Conservation (phyloP, 2,113 vertebrate species). For the Cyprinodon tularosa region DNA sequence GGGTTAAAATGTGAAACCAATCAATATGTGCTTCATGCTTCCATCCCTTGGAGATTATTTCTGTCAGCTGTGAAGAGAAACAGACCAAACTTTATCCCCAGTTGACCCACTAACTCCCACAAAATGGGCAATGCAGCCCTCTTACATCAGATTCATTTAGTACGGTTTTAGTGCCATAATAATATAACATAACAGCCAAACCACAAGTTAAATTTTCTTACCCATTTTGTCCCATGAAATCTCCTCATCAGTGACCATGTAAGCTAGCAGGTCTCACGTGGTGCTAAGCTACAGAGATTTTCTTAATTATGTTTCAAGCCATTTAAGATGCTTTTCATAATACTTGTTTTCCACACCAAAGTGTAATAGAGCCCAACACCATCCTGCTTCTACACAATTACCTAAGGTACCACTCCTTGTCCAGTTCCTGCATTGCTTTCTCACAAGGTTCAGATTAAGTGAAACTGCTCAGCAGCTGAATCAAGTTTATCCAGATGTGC, state of each 20-base stretch:
- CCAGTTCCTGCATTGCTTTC: constrained; percentile 16
- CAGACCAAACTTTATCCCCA: constrained; percentile 29
- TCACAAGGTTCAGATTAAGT: constrained; percentile 35
- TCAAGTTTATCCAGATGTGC: constrained; percentile 59
- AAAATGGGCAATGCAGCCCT: not conserved
- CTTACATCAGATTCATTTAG: constrained; percentile 27
- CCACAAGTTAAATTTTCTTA: constrained; percentile 14
- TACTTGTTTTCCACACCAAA: constrained; percentile 2
- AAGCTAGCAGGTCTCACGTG: constrained; percentile 15
- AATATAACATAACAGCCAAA: not conserved
- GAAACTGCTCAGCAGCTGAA: constrained; percentile 54
- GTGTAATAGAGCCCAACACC: constrained; percentile 23
- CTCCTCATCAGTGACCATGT: constrained; percentile 32
- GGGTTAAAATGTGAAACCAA: not conserved
- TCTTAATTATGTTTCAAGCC: not conserved
- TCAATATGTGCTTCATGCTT: not conserved
- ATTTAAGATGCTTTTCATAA: constrained; percentile 3
- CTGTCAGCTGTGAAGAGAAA: constrained; percentile 16
- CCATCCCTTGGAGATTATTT: not conserved
- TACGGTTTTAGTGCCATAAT: no score
- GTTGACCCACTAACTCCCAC: constrained; percentile 12
- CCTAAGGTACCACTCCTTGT: not conserved
- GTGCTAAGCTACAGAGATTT: not conserved
- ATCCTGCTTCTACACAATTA: not conserved
- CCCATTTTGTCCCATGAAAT: not conserved